Evolutionary conservation across 2,888 invertebrate genomes (phyloP), one percentile per base, ranked within the genome.

Genomic region (Pachymerium ferrugineum): DNA sequence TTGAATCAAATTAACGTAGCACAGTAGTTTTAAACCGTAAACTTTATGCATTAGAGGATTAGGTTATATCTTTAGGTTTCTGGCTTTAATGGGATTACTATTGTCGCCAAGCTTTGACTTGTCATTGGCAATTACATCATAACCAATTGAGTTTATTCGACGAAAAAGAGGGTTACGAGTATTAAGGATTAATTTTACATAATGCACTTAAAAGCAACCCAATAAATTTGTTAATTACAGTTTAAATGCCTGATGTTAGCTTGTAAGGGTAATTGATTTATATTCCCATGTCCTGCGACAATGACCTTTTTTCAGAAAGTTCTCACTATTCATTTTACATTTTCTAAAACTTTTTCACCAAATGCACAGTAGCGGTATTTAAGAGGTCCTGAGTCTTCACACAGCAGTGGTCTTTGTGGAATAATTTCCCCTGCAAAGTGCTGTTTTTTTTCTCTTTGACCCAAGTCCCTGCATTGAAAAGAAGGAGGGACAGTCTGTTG

Each of bases 401-500:
- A 62, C 28, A 62, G 62, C 62, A 62, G 25, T 62, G 25, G 62
- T 25, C 62, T 62, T 62, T 62, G 62, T 62, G 62, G 28, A 38
- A 62, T 62, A 22, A 62, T 25, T 62, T 62, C 62, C 62, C 62
- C 62, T 62, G 62, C 62, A 28, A 62, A 62, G 62, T 28, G 28
- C 62, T 62, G 22, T 10, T 28, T 28, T 62, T 22, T 54, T 54
- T 62, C 28, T 62, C 28, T 62, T 12, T 62, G 62, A 62, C 62
- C 62, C n/a, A n/a, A 62, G 62, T 25, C 28, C n/a, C 62, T 62
- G 62, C 62, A 28, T 62, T 28, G 62, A 62, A 62, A 62, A 62
- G 62, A 62, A 28, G 62, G 62, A 62, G 62, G 62, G 62, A 62
- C 62, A 62, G 62, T 62, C 62, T 62, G 47, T 47, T 47, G 62